A percentile compares a stretch with the other conserved stretches of the same genome.
Evolutionary conservation across 2,888 invertebrate species (phyloP).

Genomic region (Sabellastarte sp.): DNA sequence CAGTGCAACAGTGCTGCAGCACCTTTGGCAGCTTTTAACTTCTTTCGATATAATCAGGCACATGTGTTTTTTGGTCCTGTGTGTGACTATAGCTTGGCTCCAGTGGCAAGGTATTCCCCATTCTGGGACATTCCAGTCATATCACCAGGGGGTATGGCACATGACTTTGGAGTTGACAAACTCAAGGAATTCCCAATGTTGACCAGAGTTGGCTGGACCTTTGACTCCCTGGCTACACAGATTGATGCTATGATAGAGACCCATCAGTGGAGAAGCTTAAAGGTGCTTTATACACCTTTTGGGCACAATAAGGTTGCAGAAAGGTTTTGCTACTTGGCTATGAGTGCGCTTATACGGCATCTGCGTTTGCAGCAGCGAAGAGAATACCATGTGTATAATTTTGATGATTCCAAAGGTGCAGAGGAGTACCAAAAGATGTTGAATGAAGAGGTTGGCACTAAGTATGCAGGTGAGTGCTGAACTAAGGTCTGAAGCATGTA

Average conservation of each 20-base stretch:
- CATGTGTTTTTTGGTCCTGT: constrained; percentile 52
- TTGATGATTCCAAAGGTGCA: not conserved
- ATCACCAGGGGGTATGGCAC: constrained; percentile 63
- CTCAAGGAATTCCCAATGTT: constrained; percentile 66
- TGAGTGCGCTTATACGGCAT: constrained; percentile 19
- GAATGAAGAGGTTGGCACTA: not conserved
- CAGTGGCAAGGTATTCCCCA: constrained; percentile 83
- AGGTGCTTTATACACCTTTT: constrained; percentile 37
- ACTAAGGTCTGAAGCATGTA: no score
- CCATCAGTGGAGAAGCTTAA: constrained; percentile 69
- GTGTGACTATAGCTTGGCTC: constrained; percentile 72
- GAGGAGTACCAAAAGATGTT: not conserved
- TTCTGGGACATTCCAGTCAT: constrained; percentile 91
- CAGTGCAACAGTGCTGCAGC: constrained; percentile 27
- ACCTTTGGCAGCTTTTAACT: constrained; percentile 44
- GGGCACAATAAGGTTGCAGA: constrained; percentile 14
- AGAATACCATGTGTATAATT: not conserved
- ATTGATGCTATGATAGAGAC: constrained; percentile 7
- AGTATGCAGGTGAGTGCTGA: not conserved
- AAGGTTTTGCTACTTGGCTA: constrained; percentile 28
- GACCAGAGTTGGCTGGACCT: constrained; percentile 61
- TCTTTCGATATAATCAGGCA: constrained; percentile 30
- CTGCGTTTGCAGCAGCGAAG: not conserved
- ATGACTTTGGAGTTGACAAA: constrained; percentile 46
- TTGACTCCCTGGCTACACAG: constrained; percentile 21